Conservation (phyloP, 2,888 invertebrate genomes). For the Scaptodrosophila latifasciaeformis region DNA sequence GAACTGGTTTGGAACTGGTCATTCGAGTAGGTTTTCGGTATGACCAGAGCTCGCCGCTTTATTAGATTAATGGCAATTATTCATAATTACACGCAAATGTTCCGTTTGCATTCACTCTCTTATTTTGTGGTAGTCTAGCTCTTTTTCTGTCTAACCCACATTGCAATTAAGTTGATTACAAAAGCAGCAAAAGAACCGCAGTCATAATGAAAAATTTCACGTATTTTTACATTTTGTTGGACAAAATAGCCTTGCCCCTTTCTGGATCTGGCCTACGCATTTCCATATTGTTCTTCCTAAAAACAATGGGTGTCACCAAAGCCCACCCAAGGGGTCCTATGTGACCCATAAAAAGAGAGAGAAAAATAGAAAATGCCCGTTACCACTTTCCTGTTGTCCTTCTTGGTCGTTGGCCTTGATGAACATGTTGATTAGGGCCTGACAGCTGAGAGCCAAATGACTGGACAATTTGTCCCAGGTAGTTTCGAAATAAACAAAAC, state of each 20-base stretch:
- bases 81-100: conserved; percentile 51
- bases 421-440: conserved; percentile 38
- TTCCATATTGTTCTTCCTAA: conserved; percentile 10
- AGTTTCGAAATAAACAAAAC: no score
- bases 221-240: conserved; percentile 5
- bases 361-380: no score
- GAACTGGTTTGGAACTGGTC: no score
- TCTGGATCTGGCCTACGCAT: no score
- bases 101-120: background rate
- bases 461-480: no score
- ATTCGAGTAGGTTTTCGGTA: conserved; percentile 2
- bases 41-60: conserved; percentile 37
- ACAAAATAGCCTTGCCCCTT: no score
- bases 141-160: conserved; percentile 4
- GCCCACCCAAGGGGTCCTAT: background rate
- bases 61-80: conserved; percentile 64
- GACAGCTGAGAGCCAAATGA: no score
- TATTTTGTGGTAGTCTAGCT: background rate
- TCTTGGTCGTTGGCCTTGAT: conserved; percentile 26
- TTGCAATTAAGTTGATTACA: conserved; percentile 66
- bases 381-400: conserved; percentile 11
- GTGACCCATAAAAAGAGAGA: conserved; percentile 19
- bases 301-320: conserved; percentile 14
- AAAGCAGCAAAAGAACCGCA: no score
- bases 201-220: conserved; percentile 20